Evolutionary conservation across 2,888 invertebrate genomes (phyloP).

Genomic region (Stenchaetothrips biformis): DNA sequence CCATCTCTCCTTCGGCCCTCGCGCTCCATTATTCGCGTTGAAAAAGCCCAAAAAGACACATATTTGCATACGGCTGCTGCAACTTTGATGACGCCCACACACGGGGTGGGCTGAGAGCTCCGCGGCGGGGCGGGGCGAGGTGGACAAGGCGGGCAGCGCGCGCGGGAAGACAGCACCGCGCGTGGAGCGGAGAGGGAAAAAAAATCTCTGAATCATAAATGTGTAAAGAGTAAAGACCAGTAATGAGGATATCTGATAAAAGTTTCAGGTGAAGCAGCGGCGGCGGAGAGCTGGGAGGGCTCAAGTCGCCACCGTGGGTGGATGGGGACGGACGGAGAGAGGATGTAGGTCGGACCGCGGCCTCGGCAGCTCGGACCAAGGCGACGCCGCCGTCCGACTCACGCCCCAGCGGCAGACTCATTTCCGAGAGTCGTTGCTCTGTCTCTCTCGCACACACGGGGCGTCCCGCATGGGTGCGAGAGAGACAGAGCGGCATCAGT

Average conservation of each 20-base stretch:
- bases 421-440: too few relatives aligned
- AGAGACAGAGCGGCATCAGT: too few relatives aligned
- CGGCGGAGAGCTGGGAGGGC: not conserved
- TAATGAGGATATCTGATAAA: constrained; percentile 47
- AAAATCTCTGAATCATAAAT: constrained; percentile 41
- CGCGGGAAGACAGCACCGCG: not conserved
- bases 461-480: too few relatives aligned
- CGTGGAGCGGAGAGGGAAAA: constrained; percentile 26
- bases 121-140: not conserved
- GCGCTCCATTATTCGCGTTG: too few relatives aligned
- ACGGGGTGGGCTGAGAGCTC: not conserved
- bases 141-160: constrained; percentile 16
- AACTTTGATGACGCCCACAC: not conserved
- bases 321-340: not conserved
- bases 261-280: constrained; percentile 39
- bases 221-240: constrained; percentile 44
- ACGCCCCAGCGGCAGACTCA: too few relatives aligned
- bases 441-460: too few relatives aligned
- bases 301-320: not conserved
- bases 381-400: too few relatives aligned
- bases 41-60: not conserved
- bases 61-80: constrained; percentile 6
- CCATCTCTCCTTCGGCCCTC: not conserved
- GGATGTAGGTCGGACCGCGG: not conserved
- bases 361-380: not conserved